phyloP scores from a whole-genome alignment of 2,888 invertebrate species.

The Scaptodrosophila latifasciaeformis region DNA sequence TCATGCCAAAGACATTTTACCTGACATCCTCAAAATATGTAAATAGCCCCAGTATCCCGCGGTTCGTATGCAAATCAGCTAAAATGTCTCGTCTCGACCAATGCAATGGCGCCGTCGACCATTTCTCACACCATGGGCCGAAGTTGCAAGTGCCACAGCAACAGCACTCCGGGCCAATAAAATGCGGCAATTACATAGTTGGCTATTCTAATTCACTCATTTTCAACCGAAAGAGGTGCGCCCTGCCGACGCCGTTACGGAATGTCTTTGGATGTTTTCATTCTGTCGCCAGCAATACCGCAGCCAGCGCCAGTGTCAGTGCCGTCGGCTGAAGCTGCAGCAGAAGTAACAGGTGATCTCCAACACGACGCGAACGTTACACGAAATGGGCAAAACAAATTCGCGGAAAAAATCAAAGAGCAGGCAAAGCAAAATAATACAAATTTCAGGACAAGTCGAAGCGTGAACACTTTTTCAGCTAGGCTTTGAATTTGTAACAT shows the following conservation, averaged over 20 bases:
- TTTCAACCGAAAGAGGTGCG: slow-evolving; percentile 54
- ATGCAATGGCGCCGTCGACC: slow-evolving; percentile 13
- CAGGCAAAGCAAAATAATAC: slow-evolving; percentile 4
- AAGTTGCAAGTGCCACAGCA: slow-evolving; percentile 10
- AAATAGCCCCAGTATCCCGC: not conserved
- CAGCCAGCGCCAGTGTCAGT: slow-evolving; percentile 17
- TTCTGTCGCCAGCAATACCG: slow-evolving; percentile 24
- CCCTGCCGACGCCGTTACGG: slow-evolving; percentile 31
- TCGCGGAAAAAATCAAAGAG: slow-evolving; percentile 45
- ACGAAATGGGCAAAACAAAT: slow-evolving; percentile 63
- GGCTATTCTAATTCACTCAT: slow-evolving; percentile 66
- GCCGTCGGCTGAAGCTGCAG: slow-evolving; percentile 16
- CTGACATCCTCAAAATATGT: no score
- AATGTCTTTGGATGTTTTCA: slow-evolving; percentile 35
- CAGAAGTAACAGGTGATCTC: slow-evolving; percentile 58
- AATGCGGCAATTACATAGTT: slow-evolving; percentile 62
- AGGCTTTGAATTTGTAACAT: no score
- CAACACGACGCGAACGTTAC: slow-evolving; percentile 50
- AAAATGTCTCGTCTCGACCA: slow-evolving; percentile 14
- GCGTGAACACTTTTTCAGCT: no score
- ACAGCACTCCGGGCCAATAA: slow-evolving; percentile 41
- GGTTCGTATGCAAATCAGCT: slow-evolving; percentile 32
- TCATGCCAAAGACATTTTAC: no score
- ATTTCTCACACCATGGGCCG: slow-evolving; percentile 31
- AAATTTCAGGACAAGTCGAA: not conserved